A percentile compares a stretch with the other conserved stretches of the same genome.
Conservation (phyloP, 2,797 vertebrate genomes). For the Helostoma temminkii region DNA sequence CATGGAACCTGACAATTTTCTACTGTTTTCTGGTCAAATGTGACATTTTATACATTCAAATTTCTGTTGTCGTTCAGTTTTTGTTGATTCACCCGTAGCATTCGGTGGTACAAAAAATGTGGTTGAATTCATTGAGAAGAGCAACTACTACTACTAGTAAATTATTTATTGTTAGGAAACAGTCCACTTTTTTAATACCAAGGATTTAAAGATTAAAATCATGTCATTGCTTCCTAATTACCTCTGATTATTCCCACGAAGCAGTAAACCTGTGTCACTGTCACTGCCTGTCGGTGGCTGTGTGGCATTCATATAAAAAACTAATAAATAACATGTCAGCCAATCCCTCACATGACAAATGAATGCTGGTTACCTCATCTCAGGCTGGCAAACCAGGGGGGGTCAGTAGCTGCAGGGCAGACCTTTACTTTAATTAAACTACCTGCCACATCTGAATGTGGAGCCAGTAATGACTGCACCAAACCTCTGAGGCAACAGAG, state of each 20-base stretch:
- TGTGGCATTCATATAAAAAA: slow-evolving; percentile 60
- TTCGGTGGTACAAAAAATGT: not conserved
- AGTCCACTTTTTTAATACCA: not conserved
- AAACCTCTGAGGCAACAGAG: slow-evolving; percentile 5
- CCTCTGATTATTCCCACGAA: slow-evolving; percentile 36
- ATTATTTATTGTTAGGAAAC: not conserved
- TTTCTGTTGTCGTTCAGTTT: too few species aligned
- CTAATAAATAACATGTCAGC: slow-evolving; percentile 73
- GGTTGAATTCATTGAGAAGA: not conserved
- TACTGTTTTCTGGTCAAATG: not conserved
- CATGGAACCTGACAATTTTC: not conserved
- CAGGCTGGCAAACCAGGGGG: slow-evolving; percentile 51
- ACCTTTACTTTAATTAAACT: slow-evolving; percentile 75
- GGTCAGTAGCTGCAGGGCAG: slow-evolving; percentile 66
- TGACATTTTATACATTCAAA: not conserved
- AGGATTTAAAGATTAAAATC: slow-evolving; percentile 26
- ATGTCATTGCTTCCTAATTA: slow-evolving; percentile 33
- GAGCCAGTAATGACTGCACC: slow-evolving; percentile 37
- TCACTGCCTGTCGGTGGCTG: slow-evolving; percentile 28
- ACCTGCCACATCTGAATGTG: slow-evolving; percentile 54
- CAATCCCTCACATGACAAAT: slow-evolving; percentile 61
- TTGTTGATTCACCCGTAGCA: too few species aligned
- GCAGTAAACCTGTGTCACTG: slow-evolving; percentile 41
- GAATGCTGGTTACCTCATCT: slow-evolving; percentile 53
- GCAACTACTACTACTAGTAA: not conserved